phyloP scores from a whole-genome alignment of 2,888 invertebrate species.

The Eumacrocentrus americanus region DNA sequence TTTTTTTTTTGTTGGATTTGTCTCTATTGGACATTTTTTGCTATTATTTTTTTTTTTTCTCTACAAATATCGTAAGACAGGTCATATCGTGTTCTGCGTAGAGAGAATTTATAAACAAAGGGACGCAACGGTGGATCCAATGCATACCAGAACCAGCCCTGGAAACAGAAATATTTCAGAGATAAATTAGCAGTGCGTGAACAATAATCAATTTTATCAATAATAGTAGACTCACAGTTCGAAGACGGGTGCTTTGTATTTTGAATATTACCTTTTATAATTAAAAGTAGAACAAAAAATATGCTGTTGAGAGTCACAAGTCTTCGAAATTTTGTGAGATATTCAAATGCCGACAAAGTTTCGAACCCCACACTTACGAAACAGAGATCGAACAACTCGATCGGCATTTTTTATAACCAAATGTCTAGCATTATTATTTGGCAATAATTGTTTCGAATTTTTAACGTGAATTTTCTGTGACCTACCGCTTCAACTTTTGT shows the following conservation, averaged over 20 bases:
- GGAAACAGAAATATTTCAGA: conserved; percentile 52
- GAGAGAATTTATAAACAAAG: conserved; percentile 30
- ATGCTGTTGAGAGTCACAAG: conserved; percentile 26
- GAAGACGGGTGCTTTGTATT: conserved; percentile 27
- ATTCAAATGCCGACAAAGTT: conserved; percentile 36
- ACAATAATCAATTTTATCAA: conserved; percentile 15
- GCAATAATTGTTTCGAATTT: neutral
- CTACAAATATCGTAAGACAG: conserved; percentile 38
- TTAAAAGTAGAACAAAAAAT: no score
- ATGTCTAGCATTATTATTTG: neutral
- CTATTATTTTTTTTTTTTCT: conserved; percentile 20
- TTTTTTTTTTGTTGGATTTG: conserved; percentile 13
- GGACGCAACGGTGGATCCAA: conserved; percentile 46
- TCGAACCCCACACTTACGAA: conserved; percentile 38
- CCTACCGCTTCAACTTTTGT: conserved; percentile 71
- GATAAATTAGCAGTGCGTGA: conserved; percentile 35
- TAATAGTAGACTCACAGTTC: conserved; percentile 29
- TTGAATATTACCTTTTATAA: no score
- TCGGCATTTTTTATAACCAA: conserved; percentile 30
- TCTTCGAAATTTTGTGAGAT: conserved; percentile 32
- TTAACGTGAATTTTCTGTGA: conserved; percentile 40
- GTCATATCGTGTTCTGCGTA: conserved; percentile 34
- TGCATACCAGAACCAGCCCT: conserved; percentile 53
- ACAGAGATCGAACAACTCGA: conserved; percentile 31
- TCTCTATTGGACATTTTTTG: conserved; percentile 1